A percentile compares a stretch with the other conserved stretches of the same genome.
Conservation (phyloP, 2,888 invertebrate genomes). For the Junonia oenone region DNA sequence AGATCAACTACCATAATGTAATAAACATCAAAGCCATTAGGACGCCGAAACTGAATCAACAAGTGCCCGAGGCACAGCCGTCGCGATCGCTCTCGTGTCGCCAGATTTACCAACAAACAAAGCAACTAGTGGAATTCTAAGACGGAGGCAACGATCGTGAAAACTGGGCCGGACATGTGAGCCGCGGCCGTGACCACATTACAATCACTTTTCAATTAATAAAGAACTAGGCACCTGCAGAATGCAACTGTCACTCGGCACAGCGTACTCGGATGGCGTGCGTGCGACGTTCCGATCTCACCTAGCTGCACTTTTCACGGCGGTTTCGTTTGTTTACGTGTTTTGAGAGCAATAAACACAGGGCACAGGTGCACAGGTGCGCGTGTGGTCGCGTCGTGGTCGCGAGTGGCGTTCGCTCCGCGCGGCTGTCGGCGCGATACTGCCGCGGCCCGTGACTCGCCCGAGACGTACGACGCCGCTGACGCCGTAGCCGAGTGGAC, state of each 20-base stretch:
- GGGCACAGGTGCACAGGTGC: constrained; percentile 55
- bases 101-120: constrained; percentile 54
- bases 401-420: constrained; percentile 35
- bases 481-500: constrained; percentile 43
- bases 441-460: constrained; percentile 31
- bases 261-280: constrained; percentile 42
- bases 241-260: constrained; percentile 63
- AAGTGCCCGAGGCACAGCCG: constrained; percentile 18
- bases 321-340: constrained; percentile 63
- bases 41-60: constrained; percentile 17
- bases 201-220: constrained; percentile 79
- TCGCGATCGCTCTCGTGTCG: constrained; percentile 37
- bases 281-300: constrained; percentile 45
- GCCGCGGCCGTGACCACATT: constrained; percentile 75
- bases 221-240: constrained; percentile 73
- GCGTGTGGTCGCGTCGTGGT: constrained; percentile 36
- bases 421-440: constrained; percentile 45
- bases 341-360: constrained; percentile 54
- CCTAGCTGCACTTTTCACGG: constrained; percentile 48
- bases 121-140: constrained; percentile 62
- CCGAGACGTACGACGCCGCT: constrained; percentile 18
- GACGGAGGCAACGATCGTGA: constrained; percentile 51
- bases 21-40: neutral
- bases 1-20: neutral
- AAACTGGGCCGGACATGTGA: constrained; percentile 78